Evolutionary conservation across 30 jellyfish, hydroid and myxozoan genomes (phyloP).

Genomic region (Hydractinia echinata): DNA sequence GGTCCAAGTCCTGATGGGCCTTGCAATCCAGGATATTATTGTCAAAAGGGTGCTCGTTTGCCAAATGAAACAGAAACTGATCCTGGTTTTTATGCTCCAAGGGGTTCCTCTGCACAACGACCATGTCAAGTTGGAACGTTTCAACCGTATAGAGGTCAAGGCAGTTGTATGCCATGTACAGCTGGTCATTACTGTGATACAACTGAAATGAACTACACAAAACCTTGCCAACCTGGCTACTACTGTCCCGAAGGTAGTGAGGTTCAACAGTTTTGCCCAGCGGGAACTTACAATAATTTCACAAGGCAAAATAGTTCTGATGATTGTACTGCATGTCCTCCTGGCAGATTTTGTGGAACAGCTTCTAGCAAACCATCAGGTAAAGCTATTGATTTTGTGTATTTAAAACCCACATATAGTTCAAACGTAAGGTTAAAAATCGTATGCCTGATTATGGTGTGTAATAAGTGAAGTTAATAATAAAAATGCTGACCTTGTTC

Average conservation of each 20-base stretch:
- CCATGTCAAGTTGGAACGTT: constrained; percentile 98
- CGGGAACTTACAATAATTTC: constrained; percentile 89
- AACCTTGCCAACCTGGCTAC: constrained; percentile 85
- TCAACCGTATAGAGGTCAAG: constrained; percentile 75
- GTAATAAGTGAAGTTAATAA: too few species aligned
- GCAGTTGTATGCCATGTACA: constrained; percentile 83
- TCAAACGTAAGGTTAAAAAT: too few species aligned
- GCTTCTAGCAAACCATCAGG: constrained; percentile 95
- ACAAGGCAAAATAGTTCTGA: constrained; percentile 57
- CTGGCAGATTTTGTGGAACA: constrained; percentile 83
- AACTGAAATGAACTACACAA: constrained; percentile 54
- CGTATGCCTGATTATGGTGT: too few species aligned
- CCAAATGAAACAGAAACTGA: constrained; percentile 82
- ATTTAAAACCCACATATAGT: too few species aligned
- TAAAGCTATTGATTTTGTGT: background rate
- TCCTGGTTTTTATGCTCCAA: constrained; percentile 87
- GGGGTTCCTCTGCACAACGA: constrained; percentile 84
- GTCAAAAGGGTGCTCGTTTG: constrained; percentile 76
- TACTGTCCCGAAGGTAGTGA: constrained; percentile 98
- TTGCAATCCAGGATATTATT: constrained; percentile 87
- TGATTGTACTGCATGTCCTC: constrained; percentile 89
- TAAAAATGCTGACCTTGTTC: too few species aligned
- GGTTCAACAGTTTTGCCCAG: constrained; percentile 86
- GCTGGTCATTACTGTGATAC: constrained; percentile 83
- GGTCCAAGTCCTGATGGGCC: constrained; percentile 99